A percentile compares a stretch with the other conserved stretches of the same genome.
Evolutionary conservation across 2,888 invertebrate species (phyloP).

Genomic region (Hirtodrosophila histrioides): DNA sequence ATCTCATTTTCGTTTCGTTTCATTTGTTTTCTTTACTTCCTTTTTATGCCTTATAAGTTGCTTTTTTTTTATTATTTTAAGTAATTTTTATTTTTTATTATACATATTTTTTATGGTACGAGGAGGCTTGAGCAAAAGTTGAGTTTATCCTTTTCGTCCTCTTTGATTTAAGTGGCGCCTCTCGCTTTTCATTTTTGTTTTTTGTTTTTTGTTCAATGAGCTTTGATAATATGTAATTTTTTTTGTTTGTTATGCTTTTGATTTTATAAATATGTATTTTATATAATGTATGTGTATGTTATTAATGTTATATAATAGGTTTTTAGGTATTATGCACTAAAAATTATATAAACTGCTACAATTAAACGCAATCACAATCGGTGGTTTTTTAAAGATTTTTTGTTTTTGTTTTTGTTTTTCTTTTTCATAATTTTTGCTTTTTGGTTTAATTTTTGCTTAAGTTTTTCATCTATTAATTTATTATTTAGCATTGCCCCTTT

Average conservation of each 20-base stretch:
- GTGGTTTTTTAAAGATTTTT: slow-evolving; percentile 82
- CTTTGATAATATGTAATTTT: slow-evolving; percentile 13
- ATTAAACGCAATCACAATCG: slow-evolving; percentile 85
- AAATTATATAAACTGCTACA: slow-evolving; percentile 79
- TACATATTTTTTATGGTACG: slow-evolving; percentile 21
- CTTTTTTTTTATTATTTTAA: slow-evolving; percentile 8
- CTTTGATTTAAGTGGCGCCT: slow-evolving; percentile 14
- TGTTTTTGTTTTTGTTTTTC: slow-evolving; percentile 54
- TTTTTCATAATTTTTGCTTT: slow-evolving; percentile 58
- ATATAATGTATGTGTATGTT: slow-evolving; percentile 44
- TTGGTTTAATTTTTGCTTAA: slow-evolving; percentile 53
- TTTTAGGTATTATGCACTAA: slow-evolving; percentile 69
- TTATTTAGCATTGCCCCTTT: slow-evolving; percentile 48
- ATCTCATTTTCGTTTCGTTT: background rate
- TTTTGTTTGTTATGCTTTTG: slow-evolving; percentile 17
- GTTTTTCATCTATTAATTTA: slow-evolving; percentile 37
- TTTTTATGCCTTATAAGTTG: slow-evolving; percentile 1
- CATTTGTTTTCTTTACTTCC: slow-evolving; percentile 5
- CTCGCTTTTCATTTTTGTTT: slow-evolving; percentile 32
- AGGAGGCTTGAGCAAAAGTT: slow-evolving; percentile 62
- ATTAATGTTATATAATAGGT: slow-evolving; percentile 51
- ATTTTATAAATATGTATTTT: slow-evolving; percentile 39
- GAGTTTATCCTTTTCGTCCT: slow-evolving; percentile 25
- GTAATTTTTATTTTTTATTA: slow-evolving; percentile 23
- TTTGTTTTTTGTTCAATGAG: slow-evolving; percentile 43